Conservation (phyloP, 2,113 vertebrate genomes). For the Istiophorus platypterus region DNA sequence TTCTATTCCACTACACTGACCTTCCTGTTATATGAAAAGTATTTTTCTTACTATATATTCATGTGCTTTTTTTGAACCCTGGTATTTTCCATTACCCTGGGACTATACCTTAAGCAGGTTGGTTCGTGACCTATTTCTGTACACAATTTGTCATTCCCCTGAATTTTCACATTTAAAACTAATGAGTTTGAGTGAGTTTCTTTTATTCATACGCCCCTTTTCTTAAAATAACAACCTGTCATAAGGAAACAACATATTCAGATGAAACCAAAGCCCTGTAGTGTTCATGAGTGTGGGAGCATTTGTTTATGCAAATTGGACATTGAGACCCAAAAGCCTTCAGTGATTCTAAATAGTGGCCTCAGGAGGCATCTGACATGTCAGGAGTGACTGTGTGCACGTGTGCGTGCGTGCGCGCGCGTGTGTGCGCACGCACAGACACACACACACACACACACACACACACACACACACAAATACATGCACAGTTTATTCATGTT, state of each 20-base stretch:
- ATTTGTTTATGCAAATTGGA: constrained; percentile 75
- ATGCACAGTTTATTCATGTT: not conserved
- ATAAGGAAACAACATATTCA: constrained; percentile 57
- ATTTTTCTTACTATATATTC: constrained; percentile 34
- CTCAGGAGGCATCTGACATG: constrained; percentile 42
- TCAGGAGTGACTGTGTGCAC: constrained; percentile 4
- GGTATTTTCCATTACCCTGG: constrained; percentile 37
- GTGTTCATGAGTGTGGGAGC: constrained; percentile 48
- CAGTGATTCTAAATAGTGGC: constrained; percentile 55
- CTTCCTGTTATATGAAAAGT: constrained; percentile 18
- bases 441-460: not conserved
- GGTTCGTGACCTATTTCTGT: constrained; percentile 53
- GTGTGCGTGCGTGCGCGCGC: not conserved
- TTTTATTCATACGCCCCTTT: constrained; percentile 65
- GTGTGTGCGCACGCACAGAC: not conserved
- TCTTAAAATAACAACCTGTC: constrained; percentile 70
- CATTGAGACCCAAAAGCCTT: constrained; percentile 48
- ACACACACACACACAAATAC: not conserved
- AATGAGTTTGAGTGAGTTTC: constrained; percentile 58
- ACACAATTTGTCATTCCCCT: constrained; percentile 56
- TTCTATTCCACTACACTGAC: constrained; percentile 24
- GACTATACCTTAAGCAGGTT: constrained; percentile 13
- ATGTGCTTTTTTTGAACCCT: constrained; percentile 17
- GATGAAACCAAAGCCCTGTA: constrained; percentile 44
- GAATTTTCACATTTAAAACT: constrained; percentile 68